Conservation (phyloP, 2,113 vertebrate genomes). For the Gila orcuttii region DNA sequence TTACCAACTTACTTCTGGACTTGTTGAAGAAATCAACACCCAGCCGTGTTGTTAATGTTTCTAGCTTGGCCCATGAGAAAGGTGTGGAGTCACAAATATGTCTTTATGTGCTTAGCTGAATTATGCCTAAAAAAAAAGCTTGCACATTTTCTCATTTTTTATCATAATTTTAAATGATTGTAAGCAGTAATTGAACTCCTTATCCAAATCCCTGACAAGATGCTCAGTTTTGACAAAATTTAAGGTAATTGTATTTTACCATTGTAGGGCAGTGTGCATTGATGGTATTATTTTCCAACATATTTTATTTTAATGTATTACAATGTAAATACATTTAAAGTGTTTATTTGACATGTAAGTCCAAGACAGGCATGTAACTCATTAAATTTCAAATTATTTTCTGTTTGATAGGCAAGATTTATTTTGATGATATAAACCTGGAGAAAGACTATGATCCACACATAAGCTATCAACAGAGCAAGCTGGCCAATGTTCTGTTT, state of each 20-base stretch:
- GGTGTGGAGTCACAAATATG: constrained; percentile 53
- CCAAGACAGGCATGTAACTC: not conserved
- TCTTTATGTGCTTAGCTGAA: not conserved
- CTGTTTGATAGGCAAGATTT: constrained; percentile 65
- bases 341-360: not conserved
- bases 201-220: not conserved
- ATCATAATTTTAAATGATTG: not conserved
- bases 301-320: not conserved
- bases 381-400: constrained; percentile 46
- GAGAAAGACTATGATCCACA: constrained; percentile 65
- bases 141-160: not conserved
- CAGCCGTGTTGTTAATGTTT: constrained; percentile 75
- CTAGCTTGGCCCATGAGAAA: constrained; percentile 70
- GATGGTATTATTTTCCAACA: not conserved
- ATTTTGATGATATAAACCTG: constrained; percentile 77
- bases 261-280: not conserved
- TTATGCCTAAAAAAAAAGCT: not conserved
- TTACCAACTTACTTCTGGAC: constrained; percentile 75
- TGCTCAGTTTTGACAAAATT: not conserved
- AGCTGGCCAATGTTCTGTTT: constrained; percentile 78
- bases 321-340: not conserved
- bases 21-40: constrained; percentile 72
- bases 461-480: constrained; percentile 74
- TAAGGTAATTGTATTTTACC: not conserved
- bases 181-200: not conserved